Evolutionary conservation across 2,797 vertebrate species (phyloP), one percentile per base, ranked within the genome.

Genomic region (Rhincodon typus): DNA sequence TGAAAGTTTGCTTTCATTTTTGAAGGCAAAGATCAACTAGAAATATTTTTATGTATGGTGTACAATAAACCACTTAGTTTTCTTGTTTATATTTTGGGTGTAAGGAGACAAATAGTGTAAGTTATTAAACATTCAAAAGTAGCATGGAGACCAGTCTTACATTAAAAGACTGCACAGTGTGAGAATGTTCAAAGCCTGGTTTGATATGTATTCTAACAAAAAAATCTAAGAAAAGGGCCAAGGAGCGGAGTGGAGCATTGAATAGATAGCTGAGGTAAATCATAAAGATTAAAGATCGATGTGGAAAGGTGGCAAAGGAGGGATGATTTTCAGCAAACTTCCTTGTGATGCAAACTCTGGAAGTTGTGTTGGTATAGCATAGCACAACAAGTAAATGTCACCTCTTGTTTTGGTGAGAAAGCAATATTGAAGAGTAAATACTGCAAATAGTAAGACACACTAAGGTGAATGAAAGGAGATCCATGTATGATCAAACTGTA

Each of bases 391-490:
- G 98, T 99, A 99, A 99, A 99, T 98, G 98, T 98, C 98, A 99
- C 98, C 98, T 98, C 97, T 97, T 97, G 97, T 98, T 98, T 97
- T 98, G 97, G 97, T 98, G 98, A 98, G 98, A 98, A 99, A 98
- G 98, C 98, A 98, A 99, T 99, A 99, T 98, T 98, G 98, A 98
- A 98, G 98, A 98, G 98, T 98, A 99, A 99, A 99, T 98, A 99
- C 98, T 98, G 98, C 98, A 99, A 98, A 99, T 98, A 98, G 98
- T 98, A 99, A 98, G 98, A 98, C 97, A 98, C 97, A 97, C 97
- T 74, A 97, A 98, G 98, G 97, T 96, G 97, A 97, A 97, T 97
- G 98, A 98, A 98, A 98, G 98, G 98, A 98, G 98, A 96, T 77
- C 94, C 70, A 77, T 5, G 38, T 57, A 74, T 74, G 46, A 95